Conservation (phyloP, 2,888 invertebrate species). For the Eupeodes latifasciatus region DNA sequence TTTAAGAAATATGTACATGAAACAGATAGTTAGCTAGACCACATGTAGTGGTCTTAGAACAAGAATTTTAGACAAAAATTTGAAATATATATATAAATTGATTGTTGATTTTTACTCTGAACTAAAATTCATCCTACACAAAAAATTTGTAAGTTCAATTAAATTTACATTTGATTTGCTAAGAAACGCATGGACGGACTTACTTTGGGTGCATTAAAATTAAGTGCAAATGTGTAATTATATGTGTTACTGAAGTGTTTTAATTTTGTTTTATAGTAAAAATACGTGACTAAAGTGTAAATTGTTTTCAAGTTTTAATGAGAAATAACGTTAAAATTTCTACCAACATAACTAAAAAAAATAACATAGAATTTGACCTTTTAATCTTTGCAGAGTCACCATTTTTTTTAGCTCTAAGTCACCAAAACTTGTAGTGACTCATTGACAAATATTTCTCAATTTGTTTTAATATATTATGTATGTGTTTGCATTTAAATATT, state of each 20-base stretch:
- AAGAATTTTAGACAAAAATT: no score
- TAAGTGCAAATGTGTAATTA: background rate
- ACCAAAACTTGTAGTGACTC: constrained; percentile 25
- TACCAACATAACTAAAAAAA: no score
- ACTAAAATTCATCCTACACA: no score
- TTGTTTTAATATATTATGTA: background rate
- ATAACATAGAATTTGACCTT: background rate
- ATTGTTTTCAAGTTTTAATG: background rate
- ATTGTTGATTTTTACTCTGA: no score
- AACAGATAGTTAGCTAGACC: no score
- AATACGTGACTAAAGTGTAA: constrained; percentile 25
- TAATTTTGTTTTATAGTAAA: background rate
- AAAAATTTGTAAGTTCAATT: no score
- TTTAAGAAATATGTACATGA: no score
- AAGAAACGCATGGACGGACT: no score
- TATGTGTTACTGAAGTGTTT: constrained; percentile 20
- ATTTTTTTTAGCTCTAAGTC: background rate
- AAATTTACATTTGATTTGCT: no score
- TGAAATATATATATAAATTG: no score
- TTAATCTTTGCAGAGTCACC: background rate
- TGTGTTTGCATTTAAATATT: background rate
- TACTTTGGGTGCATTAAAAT: background rate
- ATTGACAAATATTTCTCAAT: constrained; percentile 1
- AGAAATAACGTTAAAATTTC: background rate
- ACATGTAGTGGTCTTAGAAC: no score